Percentiles rank a stretch among this genome's conserved stretches.
Evolutionary conservation across 2,888 invertebrate genomes (phyloP).

Genomic region (Synanthedon formicaeformis): DNA sequence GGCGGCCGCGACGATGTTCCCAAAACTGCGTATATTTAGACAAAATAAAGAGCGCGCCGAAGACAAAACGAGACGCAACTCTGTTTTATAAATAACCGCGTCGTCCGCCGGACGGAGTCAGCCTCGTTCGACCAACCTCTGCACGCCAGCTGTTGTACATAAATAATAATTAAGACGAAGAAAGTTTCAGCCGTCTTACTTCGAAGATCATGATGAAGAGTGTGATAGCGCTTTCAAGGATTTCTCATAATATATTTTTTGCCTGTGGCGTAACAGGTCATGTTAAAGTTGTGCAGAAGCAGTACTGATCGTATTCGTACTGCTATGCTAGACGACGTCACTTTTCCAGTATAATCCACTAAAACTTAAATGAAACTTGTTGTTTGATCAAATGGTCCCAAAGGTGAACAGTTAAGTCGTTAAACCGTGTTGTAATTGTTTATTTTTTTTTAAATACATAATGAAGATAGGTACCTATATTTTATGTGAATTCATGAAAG

Average conservation of each 20-base stretch:
- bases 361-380: neutral
- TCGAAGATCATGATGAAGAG: neutral
- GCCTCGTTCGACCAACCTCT: slow-evolving; percentile 53
- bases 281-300: too few species aligned
- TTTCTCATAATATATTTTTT: too few species aligned
- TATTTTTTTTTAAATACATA: too few species aligned
- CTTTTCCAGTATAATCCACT: too few species aligned
- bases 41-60: slow-evolving; percentile 70
- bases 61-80: slow-evolving; percentile 71
- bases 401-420: too few species aligned
- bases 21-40: slow-evolving; percentile 72
- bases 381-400: neutral
- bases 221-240: too few species aligned
- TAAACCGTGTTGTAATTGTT: too few species aligned
- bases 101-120: slow-evolving; percentile 64
- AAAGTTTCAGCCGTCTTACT: slow-evolving; percentile 41
- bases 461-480: too few species aligned
- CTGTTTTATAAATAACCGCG: slow-evolving; percentile 68
- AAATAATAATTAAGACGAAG: slow-evolving; percentile 68
- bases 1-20: slow-evolving; percentile 56
- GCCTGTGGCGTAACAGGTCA: too few species aligned
- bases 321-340: too few species aligned
- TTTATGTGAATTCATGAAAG: too few species aligned
- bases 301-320: too few species aligned
- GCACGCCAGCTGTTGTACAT: slow-evolving; percentile 67